phyloP scores from a whole-genome alignment of 2,888 invertebrate species.

The Candidula unifasciata region DNA sequence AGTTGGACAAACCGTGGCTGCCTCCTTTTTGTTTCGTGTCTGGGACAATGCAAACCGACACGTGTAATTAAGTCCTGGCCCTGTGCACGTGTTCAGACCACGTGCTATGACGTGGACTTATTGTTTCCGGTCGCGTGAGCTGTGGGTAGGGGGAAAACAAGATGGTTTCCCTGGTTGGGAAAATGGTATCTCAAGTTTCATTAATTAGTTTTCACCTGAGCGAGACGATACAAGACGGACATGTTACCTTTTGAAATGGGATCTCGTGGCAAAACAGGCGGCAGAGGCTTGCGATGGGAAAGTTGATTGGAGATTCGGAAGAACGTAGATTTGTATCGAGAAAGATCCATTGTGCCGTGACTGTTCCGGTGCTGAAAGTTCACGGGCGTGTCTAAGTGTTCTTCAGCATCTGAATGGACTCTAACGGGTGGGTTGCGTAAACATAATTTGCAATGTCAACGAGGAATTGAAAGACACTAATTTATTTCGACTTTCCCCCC shows the following conservation, averaged over 20 bases:
- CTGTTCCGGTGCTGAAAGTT: background rate
- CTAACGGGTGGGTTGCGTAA: no score
- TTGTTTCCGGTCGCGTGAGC: conserved; percentile 1
- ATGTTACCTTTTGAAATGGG: background rate
- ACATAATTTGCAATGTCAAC: no score
- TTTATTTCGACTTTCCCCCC: no score
- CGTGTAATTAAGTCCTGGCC: background rate
- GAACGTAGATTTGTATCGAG: conserved; percentile 7
- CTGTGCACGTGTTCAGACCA: conserved; percentile 24
- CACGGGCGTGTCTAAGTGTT: background rate
- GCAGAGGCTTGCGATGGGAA: background rate
- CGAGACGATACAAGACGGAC: background rate
- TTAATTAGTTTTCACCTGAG: background rate
- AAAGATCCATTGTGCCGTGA: no score
- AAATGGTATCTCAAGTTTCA: background rate
- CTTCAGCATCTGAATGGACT: no score
- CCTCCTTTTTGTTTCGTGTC: background rate
- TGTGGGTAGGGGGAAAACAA: background rate
- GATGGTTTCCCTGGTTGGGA: background rate
- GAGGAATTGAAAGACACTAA: no score
- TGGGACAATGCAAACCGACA: background rate
- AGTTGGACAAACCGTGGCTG: background rate
- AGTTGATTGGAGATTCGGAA: background rate
- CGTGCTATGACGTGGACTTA: conserved; percentile 9
- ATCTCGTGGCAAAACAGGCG: background rate